These are phyloP conservation scores for Phylloscopus trochilus DNA, from an alignment of 2,113 vertebrate species.

Conservation along the genomic window DNA sequence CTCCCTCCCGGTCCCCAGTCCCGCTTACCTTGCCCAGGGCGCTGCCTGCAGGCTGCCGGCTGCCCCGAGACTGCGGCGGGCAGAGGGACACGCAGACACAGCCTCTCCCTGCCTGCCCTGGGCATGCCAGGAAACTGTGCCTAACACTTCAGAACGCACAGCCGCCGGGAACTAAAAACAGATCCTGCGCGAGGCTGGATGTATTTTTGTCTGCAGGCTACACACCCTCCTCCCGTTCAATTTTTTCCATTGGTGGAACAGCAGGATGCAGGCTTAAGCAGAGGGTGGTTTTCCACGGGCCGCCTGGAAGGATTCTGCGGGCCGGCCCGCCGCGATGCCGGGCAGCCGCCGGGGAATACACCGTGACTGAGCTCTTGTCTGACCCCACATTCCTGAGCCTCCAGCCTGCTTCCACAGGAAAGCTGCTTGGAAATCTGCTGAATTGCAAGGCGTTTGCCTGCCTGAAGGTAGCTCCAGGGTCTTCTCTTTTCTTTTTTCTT, in stretches of 20 bases:
- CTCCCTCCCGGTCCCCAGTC: neutral
- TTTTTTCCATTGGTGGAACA: constrained; percentile 85
- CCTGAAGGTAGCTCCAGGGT: constrained; percentile 1
- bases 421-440: constrained; percentile 4
- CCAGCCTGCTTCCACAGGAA: constrained; percentile 71
- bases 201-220: constrained; percentile 79
- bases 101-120: constrained; percentile 66
- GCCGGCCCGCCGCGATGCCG: constrained; percentile 72
- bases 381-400: constrained; percentile 83
- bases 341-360: constrained; percentile 73
- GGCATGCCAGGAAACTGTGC: constrained; percentile 73
- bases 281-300: constrained; percentile 82
- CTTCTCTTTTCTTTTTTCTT: neutral
- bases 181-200: constrained; percentile 65
- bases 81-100: neutral
- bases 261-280: constrained; percentile 77
- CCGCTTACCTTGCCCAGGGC: constrained; percentile 49
- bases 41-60: neutral
- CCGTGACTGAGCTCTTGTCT: constrained; percentile 84
- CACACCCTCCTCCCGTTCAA: constrained; percentile 78
- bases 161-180: constrained; percentile 79
- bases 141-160: constrained; percentile 74
- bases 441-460: constrained; percentile 43
- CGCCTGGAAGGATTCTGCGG: constrained; percentile 72
- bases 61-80: neutral